Percentiles rank a stretch among this genome's conserved stretches.
Evolutionary conservation across 2,888 invertebrate genomes (phyloP).

Genomic region (Tenodera sinensis): DNA sequence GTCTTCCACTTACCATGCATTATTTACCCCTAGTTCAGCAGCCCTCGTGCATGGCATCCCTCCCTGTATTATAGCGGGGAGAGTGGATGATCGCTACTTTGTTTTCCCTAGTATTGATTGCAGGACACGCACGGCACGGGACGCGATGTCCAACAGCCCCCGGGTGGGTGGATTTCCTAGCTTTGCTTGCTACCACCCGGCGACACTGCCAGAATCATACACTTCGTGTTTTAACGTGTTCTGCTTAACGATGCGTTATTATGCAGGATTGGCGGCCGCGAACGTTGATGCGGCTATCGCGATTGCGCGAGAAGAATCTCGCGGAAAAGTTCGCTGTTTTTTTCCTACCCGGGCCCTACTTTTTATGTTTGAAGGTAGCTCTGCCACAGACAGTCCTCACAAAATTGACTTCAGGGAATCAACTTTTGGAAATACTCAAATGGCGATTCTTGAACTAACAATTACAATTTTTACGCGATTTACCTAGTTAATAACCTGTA

Average conservation of each 20-base stretch:
- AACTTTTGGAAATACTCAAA: no score
- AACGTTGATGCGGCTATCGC: background rate
- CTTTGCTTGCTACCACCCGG: background rate
- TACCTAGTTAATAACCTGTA: no score
- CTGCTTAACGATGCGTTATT: background rate
- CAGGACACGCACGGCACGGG: background rate
- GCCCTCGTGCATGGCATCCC: background rate
- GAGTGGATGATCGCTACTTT: slow-evolving; percentile 28
- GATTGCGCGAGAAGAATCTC: background rate
- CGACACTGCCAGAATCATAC: background rate
- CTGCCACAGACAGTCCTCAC: no score
- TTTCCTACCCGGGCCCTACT: no score
- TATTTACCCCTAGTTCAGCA: background rate
- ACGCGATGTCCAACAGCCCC: background rate
- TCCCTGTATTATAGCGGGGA: background rate
- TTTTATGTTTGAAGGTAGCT: no score
- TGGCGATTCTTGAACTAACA: no score
- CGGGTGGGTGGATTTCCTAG: background rate
- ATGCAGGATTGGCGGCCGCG: background rate
- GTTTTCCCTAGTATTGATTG: slow-evolving; percentile 30
- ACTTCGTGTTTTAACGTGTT: background rate
- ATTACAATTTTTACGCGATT: no score
- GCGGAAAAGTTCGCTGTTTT: no score
- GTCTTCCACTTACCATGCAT: background rate
- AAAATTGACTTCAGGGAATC: no score